Conservation (phyloP, 2,113 vertebrate genomes). For the Tetrao urogallus region DNA sequence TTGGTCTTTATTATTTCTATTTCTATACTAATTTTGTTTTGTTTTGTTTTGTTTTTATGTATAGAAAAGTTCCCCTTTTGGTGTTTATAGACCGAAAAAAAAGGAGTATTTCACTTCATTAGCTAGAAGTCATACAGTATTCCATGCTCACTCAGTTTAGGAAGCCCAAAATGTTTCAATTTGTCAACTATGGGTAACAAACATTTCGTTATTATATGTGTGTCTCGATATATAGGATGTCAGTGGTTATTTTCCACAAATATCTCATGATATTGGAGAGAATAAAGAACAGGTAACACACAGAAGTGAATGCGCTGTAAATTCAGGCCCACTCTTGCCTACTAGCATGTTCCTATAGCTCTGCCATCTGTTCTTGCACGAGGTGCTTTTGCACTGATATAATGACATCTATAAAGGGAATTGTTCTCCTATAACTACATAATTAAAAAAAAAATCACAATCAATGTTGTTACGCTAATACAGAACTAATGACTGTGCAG, state of each 20-base stretch:
- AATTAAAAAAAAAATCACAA: conserved; percentile 35
- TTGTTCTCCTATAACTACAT: neutral
- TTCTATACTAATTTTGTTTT: too few species aligned
- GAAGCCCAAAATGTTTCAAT: neutral
- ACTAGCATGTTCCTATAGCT: neutral
- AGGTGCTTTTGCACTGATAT: neutral
- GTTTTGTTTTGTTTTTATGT: neutral
- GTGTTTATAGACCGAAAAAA: neutral
- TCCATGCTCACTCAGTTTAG: fast-evolving
- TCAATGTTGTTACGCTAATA: neutral
- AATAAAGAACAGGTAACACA: neutral
- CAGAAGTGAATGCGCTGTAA: neutral
- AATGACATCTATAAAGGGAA: neutral
- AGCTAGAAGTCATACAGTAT: neutral
- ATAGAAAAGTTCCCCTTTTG: neutral
- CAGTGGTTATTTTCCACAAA: neutral
- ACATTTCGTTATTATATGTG: neutral
- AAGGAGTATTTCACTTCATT: neutral
- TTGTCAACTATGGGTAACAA: neutral
- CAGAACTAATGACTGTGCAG: neutral
- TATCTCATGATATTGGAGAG: neutral
- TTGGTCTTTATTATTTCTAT: too few species aligned
- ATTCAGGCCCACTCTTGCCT: neutral
- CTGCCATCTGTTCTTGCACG: neutral
- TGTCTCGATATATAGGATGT: neutral